A percentile compares a stretch with the other conserved stretches of the same genome.
Evolutionary conservation across 2,888 invertebrate species (phyloP).

Genomic region (Cerastis rubricosa): DNA sequence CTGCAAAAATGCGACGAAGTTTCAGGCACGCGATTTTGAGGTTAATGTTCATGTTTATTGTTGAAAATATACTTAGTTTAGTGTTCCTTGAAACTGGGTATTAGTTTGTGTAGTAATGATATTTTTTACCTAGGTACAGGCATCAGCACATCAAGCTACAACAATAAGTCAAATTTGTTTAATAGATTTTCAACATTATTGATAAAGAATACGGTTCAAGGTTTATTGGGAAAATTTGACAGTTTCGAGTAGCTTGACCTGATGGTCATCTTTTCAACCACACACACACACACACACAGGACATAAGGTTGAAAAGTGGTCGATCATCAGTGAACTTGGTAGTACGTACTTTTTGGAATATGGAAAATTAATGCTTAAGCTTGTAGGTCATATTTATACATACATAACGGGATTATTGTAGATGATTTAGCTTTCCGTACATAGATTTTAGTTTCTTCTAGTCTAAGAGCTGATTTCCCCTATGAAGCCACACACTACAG

Average conservation of each 20-base stretch:
- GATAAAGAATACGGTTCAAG: too few relatives aligned
- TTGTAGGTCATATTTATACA: too few relatives aligned
- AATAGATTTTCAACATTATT: too few relatives aligned
- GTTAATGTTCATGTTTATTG: slow-evolving; percentile 46
- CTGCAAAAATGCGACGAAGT: slow-evolving; percentile 58
- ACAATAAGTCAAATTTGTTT: too few relatives aligned
- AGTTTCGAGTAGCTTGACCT: too few relatives aligned
- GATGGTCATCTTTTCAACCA: too few relatives aligned
- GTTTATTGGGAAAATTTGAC: too few relatives aligned
- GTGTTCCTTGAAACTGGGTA: slow-evolving; percentile 1
- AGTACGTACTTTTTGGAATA: background rate
- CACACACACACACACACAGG: too few relatives aligned
- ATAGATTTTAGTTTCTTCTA: background rate
- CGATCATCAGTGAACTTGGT: too few relatives aligned
- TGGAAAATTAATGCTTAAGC: background rate
- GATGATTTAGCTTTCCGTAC: background rate
- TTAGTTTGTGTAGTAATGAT: slow-evolving; percentile 4
- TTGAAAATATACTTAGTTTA: slow-evolving; percentile 25
- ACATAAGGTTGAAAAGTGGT: too few relatives aligned
- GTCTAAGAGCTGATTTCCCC: background rate
- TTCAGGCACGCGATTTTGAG: slow-evolving; percentile 55
- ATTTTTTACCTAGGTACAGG: background rate
- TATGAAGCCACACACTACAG: background rate
- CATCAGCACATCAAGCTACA: too few relatives aligned
- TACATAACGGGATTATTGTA: background rate